A percentile compares a stretch with the other conserved stretches of the same genome.
These are phyloP conservation scores for Hirundichthys speculiger DNA, from an alignment of 2,113 vertebrate species.

Conservation along the genomic window DNA sequence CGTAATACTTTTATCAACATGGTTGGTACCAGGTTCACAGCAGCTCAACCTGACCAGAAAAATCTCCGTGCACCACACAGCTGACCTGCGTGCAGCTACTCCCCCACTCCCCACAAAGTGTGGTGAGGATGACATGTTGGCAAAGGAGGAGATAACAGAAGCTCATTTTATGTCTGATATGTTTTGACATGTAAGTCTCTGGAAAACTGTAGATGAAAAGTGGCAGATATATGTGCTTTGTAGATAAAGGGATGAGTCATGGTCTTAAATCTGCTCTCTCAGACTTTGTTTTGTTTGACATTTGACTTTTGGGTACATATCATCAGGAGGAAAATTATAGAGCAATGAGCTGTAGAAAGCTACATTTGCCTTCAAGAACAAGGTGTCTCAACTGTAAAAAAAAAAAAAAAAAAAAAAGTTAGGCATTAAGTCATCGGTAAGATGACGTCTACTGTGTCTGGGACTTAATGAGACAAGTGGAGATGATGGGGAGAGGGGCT, in stretches of 20 bases:
- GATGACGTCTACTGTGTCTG: constrained; percentile 63
- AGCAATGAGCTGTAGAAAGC: constrained; percentile 21
- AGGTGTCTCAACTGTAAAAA: constrained; percentile 39
- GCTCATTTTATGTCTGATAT: constrained; percentile 22
- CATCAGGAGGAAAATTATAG: constrained; percentile 52
- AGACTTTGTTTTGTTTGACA: constrained; percentile 35
- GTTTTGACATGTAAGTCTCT: constrained; percentile 21
- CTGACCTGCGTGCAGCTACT: constrained; percentile 61
- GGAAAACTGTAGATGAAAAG: constrained; percentile 33
- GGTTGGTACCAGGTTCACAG: constrained; percentile 19
- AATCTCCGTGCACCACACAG: constrained; percentile 35
- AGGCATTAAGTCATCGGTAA: constrained; percentile 71
- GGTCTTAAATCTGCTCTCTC: constrained; percentile 17
- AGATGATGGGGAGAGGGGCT: constrained; percentile 47
- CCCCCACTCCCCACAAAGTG: constrained; percentile 31
- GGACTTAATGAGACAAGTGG: constrained; percentile 52
- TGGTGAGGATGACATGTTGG: constrained; percentile 33
- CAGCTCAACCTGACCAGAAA: constrained; percentile 39
- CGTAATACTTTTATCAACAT: constrained; percentile 18
- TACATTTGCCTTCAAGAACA: constrained; percentile 15
- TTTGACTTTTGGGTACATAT: constrained; percentile 45
- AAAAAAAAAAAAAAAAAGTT: constrained; percentile 54
- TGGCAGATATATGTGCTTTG: constrained; percentile 14
- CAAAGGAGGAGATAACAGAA: constrained; percentile 51
- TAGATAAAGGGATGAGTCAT: constrained; percentile 38